phyloP scores from a whole-genome alignment of 1,140 invertebrate species.

The Lordiphosa mommai region DNA sequence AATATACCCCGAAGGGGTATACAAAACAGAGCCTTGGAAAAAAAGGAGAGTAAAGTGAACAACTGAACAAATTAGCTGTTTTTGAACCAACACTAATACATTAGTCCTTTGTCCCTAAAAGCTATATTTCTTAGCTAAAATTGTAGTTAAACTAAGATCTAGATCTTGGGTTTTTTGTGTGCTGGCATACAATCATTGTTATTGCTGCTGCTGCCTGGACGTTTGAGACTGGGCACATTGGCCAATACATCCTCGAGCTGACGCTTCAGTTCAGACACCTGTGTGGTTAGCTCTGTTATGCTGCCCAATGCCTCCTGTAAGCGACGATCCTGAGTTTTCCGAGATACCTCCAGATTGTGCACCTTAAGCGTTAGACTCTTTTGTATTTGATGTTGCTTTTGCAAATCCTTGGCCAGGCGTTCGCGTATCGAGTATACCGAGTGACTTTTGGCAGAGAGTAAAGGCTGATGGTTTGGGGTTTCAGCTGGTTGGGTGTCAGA shows the following conservation, averaged over 20 bases:
- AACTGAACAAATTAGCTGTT: too few species aligned
- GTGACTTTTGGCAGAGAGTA: neutral
- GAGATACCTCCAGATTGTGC: constrained; percentile 44
- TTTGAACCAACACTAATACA: too few species aligned
- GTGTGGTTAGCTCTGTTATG: constrained; percentile 55
- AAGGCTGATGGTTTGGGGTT: constrained; percentile 1
- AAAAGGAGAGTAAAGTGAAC: too few species aligned
- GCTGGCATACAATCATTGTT: constrained; percentile 25
- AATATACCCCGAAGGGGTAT: too few species aligned
- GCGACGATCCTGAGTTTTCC: constrained; percentile 54
- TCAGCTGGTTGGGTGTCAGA: too few species aligned
- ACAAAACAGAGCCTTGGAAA: too few species aligned
- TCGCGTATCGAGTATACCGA: constrained; percentile 10
- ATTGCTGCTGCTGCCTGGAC: constrained; percentile 17
- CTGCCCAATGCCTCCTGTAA: constrained; percentile 54
- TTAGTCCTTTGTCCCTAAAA: constrained; percentile 3
- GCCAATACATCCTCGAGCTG: constrained; percentile 81
- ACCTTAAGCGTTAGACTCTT: constrained; percentile 23
- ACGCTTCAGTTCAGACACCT: constrained; percentile 80
- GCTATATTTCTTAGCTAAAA: too few species aligned
- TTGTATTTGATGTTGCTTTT: constrained; percentile 34
- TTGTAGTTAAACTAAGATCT: neutral
- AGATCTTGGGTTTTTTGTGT: constrained; percentile 37
- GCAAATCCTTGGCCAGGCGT: constrained; percentile 22
- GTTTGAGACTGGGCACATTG: constrained; percentile 36